phyloP scores from a whole-genome alignment of 2,888 invertebrate species.

The Campoplex nolae region DNA sequence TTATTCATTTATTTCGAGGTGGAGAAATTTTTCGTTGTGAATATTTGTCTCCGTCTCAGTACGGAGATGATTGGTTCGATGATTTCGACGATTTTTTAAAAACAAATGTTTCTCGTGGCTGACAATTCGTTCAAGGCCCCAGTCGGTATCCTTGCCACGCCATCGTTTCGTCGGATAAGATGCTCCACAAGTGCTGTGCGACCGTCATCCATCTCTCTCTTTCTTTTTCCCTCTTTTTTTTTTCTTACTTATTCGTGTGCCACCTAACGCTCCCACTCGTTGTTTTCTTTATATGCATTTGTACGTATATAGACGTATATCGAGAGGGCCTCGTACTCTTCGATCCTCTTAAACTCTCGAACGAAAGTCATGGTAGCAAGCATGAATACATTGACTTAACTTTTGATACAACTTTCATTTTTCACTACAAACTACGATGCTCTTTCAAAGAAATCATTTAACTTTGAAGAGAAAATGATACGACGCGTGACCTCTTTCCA shows the following conservation, averaged over 20 bases:
- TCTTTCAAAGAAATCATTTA: background rate
- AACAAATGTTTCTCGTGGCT: background rate
- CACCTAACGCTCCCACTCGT: slow-evolving; percentile 1
- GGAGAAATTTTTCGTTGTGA: background rate
- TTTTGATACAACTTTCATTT: slow-evolving; percentile 30
- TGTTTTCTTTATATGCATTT: slow-evolving; percentile 2
- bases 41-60: background rate
- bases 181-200: slow-evolving; percentile 68
- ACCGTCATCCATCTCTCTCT: slow-evolving; percentile 64
- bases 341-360: slow-evolving; percentile 21
- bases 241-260: background rate
- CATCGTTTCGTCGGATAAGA: slow-evolving; percentile 59
- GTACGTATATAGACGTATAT: background rate
- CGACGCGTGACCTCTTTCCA: too few relatives aligned
- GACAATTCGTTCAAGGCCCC: slow-evolving; percentile 49
- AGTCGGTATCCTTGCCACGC: slow-evolving; percentile 63
- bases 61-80: background rate
- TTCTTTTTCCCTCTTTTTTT: background rate
- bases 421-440: background rate
- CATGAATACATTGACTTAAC: background rate
- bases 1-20: background rate
- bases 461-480: background rate
- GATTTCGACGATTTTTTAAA: background rate
- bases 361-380: slow-evolving; percentile 5
- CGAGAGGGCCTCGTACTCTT: background rate